These are phyloP conservation scores for Tineola bisselliella DNA, from an alignment of 2,888 invertebrate genomes.

Conservation along the genomic window DNA sequence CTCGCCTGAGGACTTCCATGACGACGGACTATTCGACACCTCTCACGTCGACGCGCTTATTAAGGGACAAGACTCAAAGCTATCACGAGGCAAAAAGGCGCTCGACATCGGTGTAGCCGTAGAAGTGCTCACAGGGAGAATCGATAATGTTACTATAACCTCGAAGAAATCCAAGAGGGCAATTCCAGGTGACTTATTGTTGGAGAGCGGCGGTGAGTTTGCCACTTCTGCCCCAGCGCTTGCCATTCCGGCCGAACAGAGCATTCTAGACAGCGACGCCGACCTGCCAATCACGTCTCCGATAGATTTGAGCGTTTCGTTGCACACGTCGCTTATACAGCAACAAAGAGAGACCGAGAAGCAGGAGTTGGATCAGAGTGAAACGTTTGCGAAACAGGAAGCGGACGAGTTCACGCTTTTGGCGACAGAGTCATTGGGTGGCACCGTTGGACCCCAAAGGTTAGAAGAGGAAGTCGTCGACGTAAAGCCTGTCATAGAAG, in stretches of 20 bases:
- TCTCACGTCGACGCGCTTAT: constrained; percentile 87
- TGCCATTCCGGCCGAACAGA: constrained; percentile 64
- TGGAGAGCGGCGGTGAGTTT: constrained; percentile 55
- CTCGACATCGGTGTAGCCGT: constrained; percentile 88
- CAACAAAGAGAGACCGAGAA: constrained; percentile 39
- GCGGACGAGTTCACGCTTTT: constrained; percentile 81
- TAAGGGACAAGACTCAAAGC: constrained; percentile 75
- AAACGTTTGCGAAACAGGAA: constrained; percentile 64
- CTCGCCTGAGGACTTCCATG: constrained; percentile 77
- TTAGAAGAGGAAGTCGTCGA: constrained; percentile 49
- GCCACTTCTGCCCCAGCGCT: not conserved
- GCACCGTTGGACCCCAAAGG: constrained; percentile 62
- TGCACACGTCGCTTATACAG: constrained; percentile 65
- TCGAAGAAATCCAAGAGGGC: constrained; percentile 67
- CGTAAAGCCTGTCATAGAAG: constrained; percentile 52
- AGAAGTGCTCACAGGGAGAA: constrained; percentile 85
- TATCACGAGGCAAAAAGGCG: constrained; percentile 78
- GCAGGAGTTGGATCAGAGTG: constrained; percentile 21
- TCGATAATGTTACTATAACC: constrained; percentile 76
- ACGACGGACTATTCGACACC: constrained; percentile 86
- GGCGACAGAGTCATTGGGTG: constrained; percentile 78
- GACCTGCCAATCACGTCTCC: constrained; percentile 75
- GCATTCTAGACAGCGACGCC: constrained; percentile 79
- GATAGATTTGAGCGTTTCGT: constrained; percentile 75
- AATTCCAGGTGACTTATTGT: constrained; percentile 74